Base-by-base conservation (phyloP, 1,140 invertebrate species). In the Nautilus pompilius region DNA sequence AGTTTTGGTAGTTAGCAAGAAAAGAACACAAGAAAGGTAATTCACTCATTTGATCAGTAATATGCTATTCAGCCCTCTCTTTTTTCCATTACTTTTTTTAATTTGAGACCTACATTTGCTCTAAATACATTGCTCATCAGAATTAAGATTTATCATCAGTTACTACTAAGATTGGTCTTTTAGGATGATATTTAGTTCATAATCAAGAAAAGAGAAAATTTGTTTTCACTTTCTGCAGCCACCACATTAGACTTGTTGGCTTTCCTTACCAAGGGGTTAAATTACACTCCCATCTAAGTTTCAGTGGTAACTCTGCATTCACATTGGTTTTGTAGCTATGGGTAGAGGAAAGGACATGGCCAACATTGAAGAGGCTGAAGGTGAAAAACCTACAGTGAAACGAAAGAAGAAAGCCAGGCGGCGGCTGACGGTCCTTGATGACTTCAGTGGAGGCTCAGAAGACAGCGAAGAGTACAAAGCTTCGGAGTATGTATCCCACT, bases 341-440 rank as follows among this genome's bases (percentile, higher is more conserved):
- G 90, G 91, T 5, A 85, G 91, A 34, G 93, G 93, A 0, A 95
- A 95, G 80, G 92, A 95, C 76, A 95, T 95, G 62, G 88, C 89
- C 10, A 94, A 92, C 32, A 94, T 94, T 62, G 90, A 93, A 0
- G 90, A 92, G 59, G 66, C 64, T 20, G 63, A 73, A 29, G 65
- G 66, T 13, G 48, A 46, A 24, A 61, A 68, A 61, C 53, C 65
- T 36, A 46, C 54, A 66, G 62, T 36, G 45, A 60, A 51, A 36
- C 73, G 65, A 51, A 71, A 67, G 61, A 62, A 59, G 53, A 72
- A 60, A 56, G 61, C 64, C 29, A 36, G 45, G 2, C 72, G 76
- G 15, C 54, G 68, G 30, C 67, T 75, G 33, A 75, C 71, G 10
- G 65, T 62, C 36, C 69, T 79, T 6, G 74, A 80, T 59, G 70